Evolutionary conservation across 2,888 invertebrate genomes (phyloP), one percentile per base, ranked within the genome.

Genomic region (Drosophila kambysellisi): DNA sequence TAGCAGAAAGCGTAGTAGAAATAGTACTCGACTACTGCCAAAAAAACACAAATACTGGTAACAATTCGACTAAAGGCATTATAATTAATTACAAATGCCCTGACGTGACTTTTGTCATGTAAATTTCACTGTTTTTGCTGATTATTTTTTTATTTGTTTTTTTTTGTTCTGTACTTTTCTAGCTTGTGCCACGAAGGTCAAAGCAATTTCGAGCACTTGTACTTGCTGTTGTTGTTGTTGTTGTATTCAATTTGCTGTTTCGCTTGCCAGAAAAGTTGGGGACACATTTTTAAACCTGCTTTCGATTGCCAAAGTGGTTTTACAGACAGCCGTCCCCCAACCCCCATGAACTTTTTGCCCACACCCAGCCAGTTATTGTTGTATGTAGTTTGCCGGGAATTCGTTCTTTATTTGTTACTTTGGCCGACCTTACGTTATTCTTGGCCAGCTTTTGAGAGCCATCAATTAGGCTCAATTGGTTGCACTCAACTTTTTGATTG

Each of bases 381-480:
- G 60, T 52, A 33, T 33, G 17, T 32, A 54, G 53, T 54, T 54
- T 54, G 8, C 39, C 39, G n/a, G 52, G n/a, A 52, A 33, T 4
- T 30, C 12, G 37, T 35, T 57, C 30, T 35, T 33, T 64, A 30
- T 50, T 39, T 53, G 48, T 37, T 59, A 35, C 35, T 62, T n/a
- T 50, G 50, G 58, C 48, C 75, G 80, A 66, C 77, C 70, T 70
- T 65, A 46, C 48, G 51, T 69, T 57, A 46, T 20, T 48, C 29
- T 35, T 54, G 5, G 15, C 1, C 50, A 39, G 51, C 54, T 70
- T 70, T 56, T n/a, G 46, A 20, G 43, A 60, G 48, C 33, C 71
- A 57, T 69, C 76, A 82, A 81, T 76, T 83, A 64, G 58, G 76
- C 83, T 81, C 73, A 76, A 83, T 80, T 80, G 82, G 79, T 59